Evolutionary conservation across 2,888 invertebrate genomes (phyloP), one percentile per base, ranked within the genome.

Genomic region (Brenthis hecate): DNA sequence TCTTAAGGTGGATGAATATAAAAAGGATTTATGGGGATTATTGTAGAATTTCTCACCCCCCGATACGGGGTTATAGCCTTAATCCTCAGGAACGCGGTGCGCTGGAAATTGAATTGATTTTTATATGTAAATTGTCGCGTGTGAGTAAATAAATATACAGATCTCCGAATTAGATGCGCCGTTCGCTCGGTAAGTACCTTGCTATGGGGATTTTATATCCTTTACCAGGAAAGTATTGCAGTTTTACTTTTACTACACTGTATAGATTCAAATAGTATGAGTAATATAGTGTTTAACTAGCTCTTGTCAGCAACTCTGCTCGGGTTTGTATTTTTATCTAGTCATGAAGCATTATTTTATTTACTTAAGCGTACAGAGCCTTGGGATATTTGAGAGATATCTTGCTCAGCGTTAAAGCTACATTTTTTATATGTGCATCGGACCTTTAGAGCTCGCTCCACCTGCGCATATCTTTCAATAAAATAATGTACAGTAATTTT

Each of bases 1-100:
- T 87, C 89, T 91, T 90, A 91, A 92, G 91, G 91, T 92, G 91
- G 91, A 92, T 92, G 90, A 91, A 89, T 89, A 91, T 91, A 91
- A 91, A 92, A 84, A 87, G 89, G 91, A 91, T 91, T 91, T 89
- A 88, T 88, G 83, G 76, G 89, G 91, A 91, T 91, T 91, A 91
- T 88, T 62, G 85, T 82, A 83, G 83, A 84, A 85, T 83, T 86
- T 86, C 83, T 85, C 81, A 79, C 78, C 74, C 72, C 80, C 80
- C 78, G 76, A 78, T 56, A 71, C 74, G 75, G 76, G 73, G 78
- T 81, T 79, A 82, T 77, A 81, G 86, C 88, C 88, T 87, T 91
- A 91, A 91, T 91, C 91, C 88, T 82, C 83, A 83, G 79, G 83
- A 87, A 87, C 79, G 83, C 88, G 86, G 90, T 85, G 87, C 85